A percentile compares a stretch with the other conserved stretches of the same genome.
phyloP scores from a whole-genome alignment of 2,888 invertebrate species.

The Diabrotica balteata region DNA sequence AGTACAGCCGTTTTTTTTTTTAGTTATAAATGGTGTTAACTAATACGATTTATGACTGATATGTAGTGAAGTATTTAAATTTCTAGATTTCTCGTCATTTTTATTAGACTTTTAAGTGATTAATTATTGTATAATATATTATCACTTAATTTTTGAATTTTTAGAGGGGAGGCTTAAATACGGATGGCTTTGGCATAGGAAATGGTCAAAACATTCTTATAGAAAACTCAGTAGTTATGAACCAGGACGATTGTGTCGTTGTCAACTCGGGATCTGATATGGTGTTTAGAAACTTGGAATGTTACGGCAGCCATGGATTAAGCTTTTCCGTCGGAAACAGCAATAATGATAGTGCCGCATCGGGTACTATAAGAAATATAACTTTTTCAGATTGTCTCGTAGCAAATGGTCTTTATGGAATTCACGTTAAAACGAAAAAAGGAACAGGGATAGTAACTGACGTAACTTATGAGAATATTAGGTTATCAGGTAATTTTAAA shows the following conservation, averaged over 20 bases:
- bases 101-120: neutral
- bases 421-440: conserved; percentile 27
- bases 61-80: no score
- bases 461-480: conserved; percentile 23
- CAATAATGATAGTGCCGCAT: conserved; percentile 6
- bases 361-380: conserved; percentile 14
- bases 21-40: no score
- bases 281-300: conserved; percentile 18
- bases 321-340: conserved; percentile 25
- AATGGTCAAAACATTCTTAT: conserved; percentile 20
- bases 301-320: conserved; percentile 27
- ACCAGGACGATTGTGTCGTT: conserved; percentile 32
- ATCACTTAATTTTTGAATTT: neutral
- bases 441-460: conserved; percentile 19
- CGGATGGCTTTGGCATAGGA: conserved; percentile 28
- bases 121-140: no score
- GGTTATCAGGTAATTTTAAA: conserved; percentile 15
- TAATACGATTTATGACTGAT: no score
- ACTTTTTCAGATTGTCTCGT: conserved; percentile 21
- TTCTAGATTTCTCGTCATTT: no score
- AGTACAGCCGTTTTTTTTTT: no score
- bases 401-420: conserved; percentile 20
- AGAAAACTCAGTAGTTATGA: conserved; percentile 21
- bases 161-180: conserved; percentile 25
- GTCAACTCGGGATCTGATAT: conserved; percentile 16